Percentiles rank a stretch among this genome's conserved stretches.
Conservation (phyloP, 1,140 invertebrate species). For the Drosophila repleta region DNA sequence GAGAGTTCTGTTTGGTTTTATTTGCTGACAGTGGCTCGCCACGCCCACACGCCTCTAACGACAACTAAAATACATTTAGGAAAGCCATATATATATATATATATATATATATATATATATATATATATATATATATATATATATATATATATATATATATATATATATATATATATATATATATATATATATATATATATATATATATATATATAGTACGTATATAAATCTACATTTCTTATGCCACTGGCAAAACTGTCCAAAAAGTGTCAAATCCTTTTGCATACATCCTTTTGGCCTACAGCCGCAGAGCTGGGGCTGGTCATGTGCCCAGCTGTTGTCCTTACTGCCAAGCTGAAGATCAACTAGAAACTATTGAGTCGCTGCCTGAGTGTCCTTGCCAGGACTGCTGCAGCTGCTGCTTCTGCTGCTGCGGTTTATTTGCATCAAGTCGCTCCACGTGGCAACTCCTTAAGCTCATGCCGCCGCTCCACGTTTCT, state of each 20-base stretch:
- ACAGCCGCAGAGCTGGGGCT: conserved; percentile 13
- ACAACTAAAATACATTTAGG: conserved; percentile 14
- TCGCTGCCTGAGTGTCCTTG: conserved; percentile 6
- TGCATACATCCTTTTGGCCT: conserved; percentile 33
- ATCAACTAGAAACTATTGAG: conserved; percentile 28
- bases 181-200: conserved; percentile 23
- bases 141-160: conserved; percentile 37
- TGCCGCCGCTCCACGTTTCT: background rate
- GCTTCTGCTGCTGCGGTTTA: conserved; percentile 21
- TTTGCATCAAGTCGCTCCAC: conserved; percentile 33
- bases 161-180: background rate
- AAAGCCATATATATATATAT: conserved; percentile 16
- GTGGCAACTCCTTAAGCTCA: background rate
- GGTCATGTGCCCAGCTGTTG: conserved; percentile 34
- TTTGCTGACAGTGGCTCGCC: conserved; percentile 24
- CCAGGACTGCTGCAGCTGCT: background rate
- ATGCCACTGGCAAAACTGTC: conserved; percentile 31
- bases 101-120: conserved; percentile 12
- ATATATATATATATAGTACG: conserved; percentile 8
- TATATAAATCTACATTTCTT: conserved; percentile 44
- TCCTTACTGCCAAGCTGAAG: conserved; percentile 5
- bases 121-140: too few relatives aligned
- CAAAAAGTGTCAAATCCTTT: conserved; percentile 50
- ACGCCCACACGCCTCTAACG: background rate
- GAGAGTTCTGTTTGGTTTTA: conserved; percentile 47